Evolutionary conservation across 2,888 invertebrate species (phyloP).

Genomic region (Galeopsomyia nigrocyanea): DNA sequence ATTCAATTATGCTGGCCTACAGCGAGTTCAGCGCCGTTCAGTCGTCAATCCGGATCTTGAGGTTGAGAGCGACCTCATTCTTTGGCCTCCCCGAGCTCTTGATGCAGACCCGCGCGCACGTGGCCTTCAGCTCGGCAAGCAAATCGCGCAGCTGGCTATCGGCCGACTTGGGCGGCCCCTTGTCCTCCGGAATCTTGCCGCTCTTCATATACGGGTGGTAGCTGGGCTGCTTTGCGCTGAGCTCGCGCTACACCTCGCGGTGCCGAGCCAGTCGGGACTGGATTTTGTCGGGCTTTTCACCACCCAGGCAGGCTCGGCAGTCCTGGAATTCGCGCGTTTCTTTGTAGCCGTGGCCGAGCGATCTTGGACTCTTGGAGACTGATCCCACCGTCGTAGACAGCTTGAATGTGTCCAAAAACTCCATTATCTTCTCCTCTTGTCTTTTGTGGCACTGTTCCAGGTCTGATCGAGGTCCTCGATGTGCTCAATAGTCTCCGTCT

Average conservation of each 20-base stretch:
- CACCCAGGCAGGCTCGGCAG: constrained; percentile 79
- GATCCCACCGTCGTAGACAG: constrained; percentile 94
- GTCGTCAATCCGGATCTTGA: too few species aligned
- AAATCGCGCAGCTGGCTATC: constrained; percentile 86
- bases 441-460: constrained; percentile 94
- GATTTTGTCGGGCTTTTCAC: constrained; percentile 92
- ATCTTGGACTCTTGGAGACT: constrained; percentile 94
- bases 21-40: too few species aligned
- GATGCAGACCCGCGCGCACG: constrained; percentile 93
- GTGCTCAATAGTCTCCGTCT: constrained; percentile 97
- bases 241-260: constrained; percentile 92
- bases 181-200: constrained; percentile 92
- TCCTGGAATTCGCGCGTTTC: constrained; percentile 96
- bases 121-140: constrained; percentile 89
- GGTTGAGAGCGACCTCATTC: too few species aligned
- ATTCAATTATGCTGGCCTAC: too few species aligned
- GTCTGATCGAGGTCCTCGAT: constrained; percentile 95
- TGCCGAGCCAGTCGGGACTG: constrained; percentile 85
- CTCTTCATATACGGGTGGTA: constrained; percentile 93
- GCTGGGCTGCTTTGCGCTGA: constrained; percentile 87
- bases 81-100: constrained; percentile 97
- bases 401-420: constrained; percentile 94
- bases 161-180: constrained; percentile 93
- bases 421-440: constrained; percentile 94
- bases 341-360: constrained; percentile 94